Percentiles rank a stretch among this genome's conserved stretches.
Conservation (phyloP, 1,140 invertebrate species). For the Orchesella cincta region DNA sequence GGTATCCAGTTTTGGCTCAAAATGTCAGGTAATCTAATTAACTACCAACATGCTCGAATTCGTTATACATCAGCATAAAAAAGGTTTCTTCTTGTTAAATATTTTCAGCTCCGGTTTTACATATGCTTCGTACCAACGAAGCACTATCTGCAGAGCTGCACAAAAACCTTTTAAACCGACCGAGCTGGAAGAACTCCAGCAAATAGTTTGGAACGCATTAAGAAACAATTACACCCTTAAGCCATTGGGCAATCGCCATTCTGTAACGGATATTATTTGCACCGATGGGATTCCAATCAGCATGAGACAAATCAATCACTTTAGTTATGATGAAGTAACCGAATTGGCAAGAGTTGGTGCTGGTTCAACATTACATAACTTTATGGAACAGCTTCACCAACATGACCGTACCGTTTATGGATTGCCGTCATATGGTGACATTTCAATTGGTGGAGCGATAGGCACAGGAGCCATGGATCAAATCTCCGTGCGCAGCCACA, state of each 20-base stretch:
- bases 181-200: constrained; percentile 54
- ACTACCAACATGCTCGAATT: no score
- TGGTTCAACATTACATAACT: background rate
- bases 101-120: background rate
- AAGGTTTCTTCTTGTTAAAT: no score
- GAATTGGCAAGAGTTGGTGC: background rate
- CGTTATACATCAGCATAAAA: no score
- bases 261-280: constrained; percentile 28
- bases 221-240: background rate
- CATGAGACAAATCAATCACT: constrained; percentile 8
- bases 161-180: background rate
- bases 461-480: constrained; percentile 33
- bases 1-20: no score
- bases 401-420: background rate
- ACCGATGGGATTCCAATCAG: constrained; percentile 24
- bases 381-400: background rate
- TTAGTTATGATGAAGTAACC: background rate
- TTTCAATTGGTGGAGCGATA: constrained; percentile 30
- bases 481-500: background rate
- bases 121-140: background rate
- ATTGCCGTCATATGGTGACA: constrained; percentile 3
- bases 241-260: constrained; percentile 19
- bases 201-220: constrained; percentile 46
- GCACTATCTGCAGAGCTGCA: background rate
- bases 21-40: no score